Evolutionary conservation across 1,140 invertebrate species (phyloP).

Genomic region (Caenorhabditis latens): DNA sequence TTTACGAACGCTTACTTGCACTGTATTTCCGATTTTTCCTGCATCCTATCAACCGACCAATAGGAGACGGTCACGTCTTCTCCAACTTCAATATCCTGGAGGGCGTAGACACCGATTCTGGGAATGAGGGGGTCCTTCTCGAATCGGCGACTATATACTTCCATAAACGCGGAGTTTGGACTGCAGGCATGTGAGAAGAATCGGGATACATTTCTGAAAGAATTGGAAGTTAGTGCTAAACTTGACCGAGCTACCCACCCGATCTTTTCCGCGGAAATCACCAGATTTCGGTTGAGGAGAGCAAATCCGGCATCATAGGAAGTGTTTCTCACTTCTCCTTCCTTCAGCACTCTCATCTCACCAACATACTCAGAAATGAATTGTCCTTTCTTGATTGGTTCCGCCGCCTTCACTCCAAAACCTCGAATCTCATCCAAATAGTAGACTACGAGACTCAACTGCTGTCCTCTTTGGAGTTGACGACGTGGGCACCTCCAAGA

Average conservation of each 20-base stretch:
- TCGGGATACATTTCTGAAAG: not conserved
- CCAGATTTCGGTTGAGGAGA: not conserved
- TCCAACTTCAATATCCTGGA: not conserved
- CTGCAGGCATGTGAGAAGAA: not conserved
- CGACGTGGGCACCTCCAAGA: not conserved
- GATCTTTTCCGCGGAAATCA: not conserved
- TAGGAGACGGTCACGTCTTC: not conserved
- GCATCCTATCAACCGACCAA: too few species aligned
- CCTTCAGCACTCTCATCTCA: not conserved
- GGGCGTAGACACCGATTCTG: not conserved
- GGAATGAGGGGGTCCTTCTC: not conserved
- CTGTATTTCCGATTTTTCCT: too few species aligned
- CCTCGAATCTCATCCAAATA: not conserved
- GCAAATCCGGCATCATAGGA: not conserved
- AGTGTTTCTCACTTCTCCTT: not conserved
- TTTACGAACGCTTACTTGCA: too few species aligned
- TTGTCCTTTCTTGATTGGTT: not conserved
- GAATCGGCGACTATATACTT: not conserved
- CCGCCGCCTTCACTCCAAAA: not conserved
- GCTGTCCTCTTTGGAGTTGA: not conserved
- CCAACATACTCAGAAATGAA: not conserved
- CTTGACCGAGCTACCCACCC: not conserved
- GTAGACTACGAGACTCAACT: not conserved
- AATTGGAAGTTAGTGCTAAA: not conserved
- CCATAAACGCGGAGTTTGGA: not conserved